Conservation (phyloP, 2,888 invertebrate species). For the Schrankia costaestrigalis region DNA sequence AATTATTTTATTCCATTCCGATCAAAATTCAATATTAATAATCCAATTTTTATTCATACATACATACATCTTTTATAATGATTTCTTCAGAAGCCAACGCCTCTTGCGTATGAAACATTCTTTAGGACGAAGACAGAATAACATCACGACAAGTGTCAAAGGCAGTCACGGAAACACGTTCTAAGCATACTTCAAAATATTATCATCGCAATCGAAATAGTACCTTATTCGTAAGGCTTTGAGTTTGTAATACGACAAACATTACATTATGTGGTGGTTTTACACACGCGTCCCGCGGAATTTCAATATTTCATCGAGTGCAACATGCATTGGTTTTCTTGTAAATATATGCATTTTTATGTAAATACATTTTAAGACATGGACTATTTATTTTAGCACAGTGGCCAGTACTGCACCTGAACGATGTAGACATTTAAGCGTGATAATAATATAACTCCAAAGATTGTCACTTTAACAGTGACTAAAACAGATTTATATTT, state of each 20-base stretch:
- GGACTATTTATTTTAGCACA: too few relatives aligned
- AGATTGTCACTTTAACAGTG: too few relatives aligned
- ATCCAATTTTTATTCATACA: too few relatives aligned
- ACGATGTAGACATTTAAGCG: too few relatives aligned
- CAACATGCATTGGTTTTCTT: constrained; percentile 44
- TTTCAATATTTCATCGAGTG: constrained; percentile 58
- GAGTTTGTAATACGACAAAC: constrained; percentile 10
- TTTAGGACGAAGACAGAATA: constrained; percentile 39
- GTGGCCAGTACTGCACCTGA: too few relatives aligned
- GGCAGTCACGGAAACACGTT: constrained; percentile 41
- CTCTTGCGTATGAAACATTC: constrained; percentile 12
- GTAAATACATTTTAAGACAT: constrained; percentile 19
- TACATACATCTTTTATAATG: too few relatives aligned
- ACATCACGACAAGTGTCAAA: constrained; percentile 57
- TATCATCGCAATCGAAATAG: constrained; percentile 12
- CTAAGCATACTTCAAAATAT: constrained; percentile 19
- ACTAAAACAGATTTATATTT: too few relatives aligned
- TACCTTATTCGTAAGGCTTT: constrained; percentile 17
- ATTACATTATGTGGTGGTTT: constrained; percentile 21
- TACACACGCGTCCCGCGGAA: constrained; percentile 42
- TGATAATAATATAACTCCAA: too few relatives aligned
- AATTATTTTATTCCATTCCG: too few relatives aligned
- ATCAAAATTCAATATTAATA: too few relatives aligned
- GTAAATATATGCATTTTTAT: constrained; percentile 23
- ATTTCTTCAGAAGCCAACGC: not conserved